Percentiles rank a stretch among this genome's conserved stretches.
These are phyloP conservation scores for Heliconius ismenius DNA, from an alignment of 2,888 invertebrate species.

Conservation along the genomic window DNA sequence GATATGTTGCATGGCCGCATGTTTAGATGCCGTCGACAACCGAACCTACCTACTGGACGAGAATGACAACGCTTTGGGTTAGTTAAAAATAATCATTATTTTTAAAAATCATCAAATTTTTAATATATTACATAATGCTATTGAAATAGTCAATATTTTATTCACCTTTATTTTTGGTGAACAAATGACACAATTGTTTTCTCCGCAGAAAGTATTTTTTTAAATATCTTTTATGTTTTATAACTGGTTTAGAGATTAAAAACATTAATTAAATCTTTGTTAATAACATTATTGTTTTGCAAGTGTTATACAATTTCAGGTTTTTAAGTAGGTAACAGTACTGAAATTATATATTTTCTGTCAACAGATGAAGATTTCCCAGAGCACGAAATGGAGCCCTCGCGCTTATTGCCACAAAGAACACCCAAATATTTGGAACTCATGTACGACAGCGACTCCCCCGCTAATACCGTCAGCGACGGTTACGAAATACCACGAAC, in stretches of 20 bases:
- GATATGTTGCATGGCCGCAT: conserved; percentile 71
- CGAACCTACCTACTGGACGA: conserved; percentile 89
- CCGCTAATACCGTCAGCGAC: conserved; percentile 69
- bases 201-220: too few relatives aligned
- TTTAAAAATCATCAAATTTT: too few relatives aligned
- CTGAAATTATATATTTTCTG: conserved; percentile 1
- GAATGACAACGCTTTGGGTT: conserved; percentile 85
- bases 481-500: conserved; percentile 85
- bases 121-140: too few relatives aligned
- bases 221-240: too few relatives aligned
- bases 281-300: neutral
- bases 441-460: conserved; percentile 82
- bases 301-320: neutral
- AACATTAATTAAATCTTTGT: neutral
- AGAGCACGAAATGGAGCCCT: conserved; percentile 73
- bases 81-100: conserved; percentile 57
- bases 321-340: neutral
- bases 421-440: conserved; percentile 86
- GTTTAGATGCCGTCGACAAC: conserved; percentile 88
- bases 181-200: too few relatives aligned
- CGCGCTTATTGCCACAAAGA: conserved; percentile 64
- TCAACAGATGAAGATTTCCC: conserved; percentile 69
- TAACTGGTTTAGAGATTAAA: too few relatives aligned
- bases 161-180: too few relatives aligned
- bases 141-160: too few relatives aligned